phyloP scores from a whole-genome alignment of 1,140 invertebrate species.

The Diachasma alloeum region DNA sequence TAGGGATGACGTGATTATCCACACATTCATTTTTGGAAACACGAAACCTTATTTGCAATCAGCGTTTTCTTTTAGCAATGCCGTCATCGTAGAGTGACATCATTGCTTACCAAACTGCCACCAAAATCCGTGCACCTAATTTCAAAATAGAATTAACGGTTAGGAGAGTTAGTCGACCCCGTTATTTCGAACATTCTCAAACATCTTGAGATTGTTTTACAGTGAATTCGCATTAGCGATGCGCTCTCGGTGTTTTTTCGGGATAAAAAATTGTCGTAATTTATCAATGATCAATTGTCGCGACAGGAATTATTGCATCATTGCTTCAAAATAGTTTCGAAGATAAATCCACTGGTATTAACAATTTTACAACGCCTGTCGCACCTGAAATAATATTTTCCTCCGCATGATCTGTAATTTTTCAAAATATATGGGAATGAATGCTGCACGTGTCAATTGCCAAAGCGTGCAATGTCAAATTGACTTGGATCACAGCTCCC shows the following conservation, averaged over 20 bases:
- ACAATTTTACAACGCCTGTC: not conserved
- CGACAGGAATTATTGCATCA: not conserved
- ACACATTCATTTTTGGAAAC: not conserved
- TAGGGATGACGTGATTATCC: not conserved
- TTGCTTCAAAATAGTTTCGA: not conserved
- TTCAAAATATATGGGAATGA: not conserved
- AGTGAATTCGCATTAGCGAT: not conserved
- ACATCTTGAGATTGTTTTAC: not conserved
- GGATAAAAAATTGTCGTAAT: too few species aligned
- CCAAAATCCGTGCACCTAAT: conserved; percentile 22
- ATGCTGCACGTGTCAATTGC: too few species aligned
- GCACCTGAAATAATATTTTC: not conserved
- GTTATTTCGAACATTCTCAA: conserved; percentile 28
- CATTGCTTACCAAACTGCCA: not conserved
- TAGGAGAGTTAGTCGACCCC: conserved; percentile 23
- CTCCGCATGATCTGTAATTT: not conserved
- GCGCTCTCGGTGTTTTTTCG: too few species aligned
- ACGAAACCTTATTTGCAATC: conserved; percentile 3
- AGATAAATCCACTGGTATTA: not conserved
- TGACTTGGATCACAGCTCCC: not conserved
- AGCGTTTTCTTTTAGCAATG: conserved; percentile 17
- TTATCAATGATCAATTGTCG: too few species aligned
- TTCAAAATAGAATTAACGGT: conserved; percentile 31
- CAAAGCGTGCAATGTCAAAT: too few species aligned
- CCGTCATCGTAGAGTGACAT: conserved; percentile 26